These are phyloP conservation scores for Sebastes diaconus DNA, from an alignment of 2,797 vertebrate species.

Conservation along the genomic window DNA sequence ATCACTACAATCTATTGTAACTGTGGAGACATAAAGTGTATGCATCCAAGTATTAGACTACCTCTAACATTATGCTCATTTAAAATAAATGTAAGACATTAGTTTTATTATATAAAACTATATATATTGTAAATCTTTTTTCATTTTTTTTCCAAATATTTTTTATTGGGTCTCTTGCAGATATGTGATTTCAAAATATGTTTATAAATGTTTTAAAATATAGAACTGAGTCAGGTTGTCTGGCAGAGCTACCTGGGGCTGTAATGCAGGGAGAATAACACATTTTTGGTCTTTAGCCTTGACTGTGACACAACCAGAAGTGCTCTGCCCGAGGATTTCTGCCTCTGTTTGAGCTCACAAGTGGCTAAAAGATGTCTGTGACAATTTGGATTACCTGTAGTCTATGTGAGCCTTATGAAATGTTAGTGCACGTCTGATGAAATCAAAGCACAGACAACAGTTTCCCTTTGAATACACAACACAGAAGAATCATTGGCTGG, in stretches of 20 bases:
- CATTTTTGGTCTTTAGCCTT: background rate
- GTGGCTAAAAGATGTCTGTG: background rate
- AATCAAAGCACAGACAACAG: background rate
- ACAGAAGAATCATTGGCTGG: background rate
- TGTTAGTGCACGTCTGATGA: background rate
- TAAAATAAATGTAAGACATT: background rate
- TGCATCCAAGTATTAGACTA: background rate
- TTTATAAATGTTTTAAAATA: background rate
- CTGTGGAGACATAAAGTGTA: too few relatives aligned
- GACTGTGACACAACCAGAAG: background rate
- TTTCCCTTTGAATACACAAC: slow-evolving; percentile 5
- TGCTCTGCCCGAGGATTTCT: background rate
- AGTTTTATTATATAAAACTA: background rate
- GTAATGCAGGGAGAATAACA: background rate
- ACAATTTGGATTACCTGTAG: background rate
- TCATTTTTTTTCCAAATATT: too few relatives aligned
- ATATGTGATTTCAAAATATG: background rate
- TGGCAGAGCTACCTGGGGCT: background rate
- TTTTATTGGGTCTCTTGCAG: too few relatives aligned
- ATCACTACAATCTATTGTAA: too few relatives aligned
- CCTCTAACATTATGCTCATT: background rate
- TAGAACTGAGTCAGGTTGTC: background rate
- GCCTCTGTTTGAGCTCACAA: background rate
- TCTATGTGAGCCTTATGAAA: background rate
- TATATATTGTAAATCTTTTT: too few relatives aligned